Percentiles rank a stretch among this genome's conserved stretches.
Conservation (phyloP, 2,113 vertebrate species). For the Brachionichthys hirsutus region DNA sequence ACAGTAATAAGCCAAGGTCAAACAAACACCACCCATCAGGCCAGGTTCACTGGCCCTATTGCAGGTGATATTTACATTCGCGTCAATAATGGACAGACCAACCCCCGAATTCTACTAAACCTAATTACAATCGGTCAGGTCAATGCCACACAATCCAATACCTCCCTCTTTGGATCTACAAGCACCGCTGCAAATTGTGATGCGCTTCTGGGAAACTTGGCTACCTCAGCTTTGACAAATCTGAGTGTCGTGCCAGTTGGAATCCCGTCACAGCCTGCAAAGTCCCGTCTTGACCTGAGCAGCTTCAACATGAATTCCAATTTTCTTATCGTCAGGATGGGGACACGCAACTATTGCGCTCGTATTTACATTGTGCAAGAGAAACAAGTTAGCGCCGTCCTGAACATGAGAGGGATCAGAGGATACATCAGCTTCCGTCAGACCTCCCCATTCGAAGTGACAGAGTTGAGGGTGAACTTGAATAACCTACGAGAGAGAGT, state of each 20-base stretch:
- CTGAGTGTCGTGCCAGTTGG: constrained; percentile 70
- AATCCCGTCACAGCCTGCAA: constrained; percentile 49
- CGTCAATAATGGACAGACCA: constrained; percentile 17
- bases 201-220: constrained; percentile 44
- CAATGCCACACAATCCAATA: constrained; percentile 25
- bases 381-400: constrained; percentile 67
- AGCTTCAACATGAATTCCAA: constrained; percentile 4
- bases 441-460: constrained; percentile 77
- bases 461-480: constrained; percentile 70
- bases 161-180: constrained; percentile 46
- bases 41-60: constrained; percentile 67
- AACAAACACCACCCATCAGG: constrained; percentile 58
- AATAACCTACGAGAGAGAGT: constrained; percentile 61
- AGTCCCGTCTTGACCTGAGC: constrained; percentile 62
- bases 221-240: constrained; percentile 27
- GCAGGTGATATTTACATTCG: constrained; percentile 78
- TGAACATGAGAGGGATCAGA: constrained; percentile 77
- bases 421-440: constrained; percentile 75
- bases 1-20: constrained; percentile 55
- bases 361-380: constrained; percentile 57
- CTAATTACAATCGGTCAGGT: constrained; percentile 58
- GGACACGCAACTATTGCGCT: constrained; percentile 63
- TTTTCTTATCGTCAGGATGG: constrained; percentile 62
- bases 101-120: constrained; percentile 62
- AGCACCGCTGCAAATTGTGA: constrained; percentile 55